Conservation (phyloP, 2,888 invertebrate genomes). For the Oligia strigilis region DNA sequence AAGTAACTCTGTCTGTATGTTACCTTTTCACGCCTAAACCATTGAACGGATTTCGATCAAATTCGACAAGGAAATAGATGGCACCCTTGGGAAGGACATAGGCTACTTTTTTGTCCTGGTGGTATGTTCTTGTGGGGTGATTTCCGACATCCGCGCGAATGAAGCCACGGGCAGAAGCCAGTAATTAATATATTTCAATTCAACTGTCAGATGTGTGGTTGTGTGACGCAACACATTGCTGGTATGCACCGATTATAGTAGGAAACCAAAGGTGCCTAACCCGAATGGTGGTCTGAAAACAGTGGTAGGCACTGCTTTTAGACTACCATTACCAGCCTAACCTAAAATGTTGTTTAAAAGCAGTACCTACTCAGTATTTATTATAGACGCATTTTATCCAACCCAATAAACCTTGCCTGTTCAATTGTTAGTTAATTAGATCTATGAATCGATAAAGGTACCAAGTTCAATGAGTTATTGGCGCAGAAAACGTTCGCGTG, state of each 20-base stretch:
- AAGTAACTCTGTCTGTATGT: no score
- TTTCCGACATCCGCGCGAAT: neutral
- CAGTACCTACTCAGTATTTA: neutral
- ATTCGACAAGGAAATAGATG: no score
- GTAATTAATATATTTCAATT: neutral
- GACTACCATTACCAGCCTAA: neutral
- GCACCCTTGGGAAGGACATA: neutral
- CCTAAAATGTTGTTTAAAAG: neutral
- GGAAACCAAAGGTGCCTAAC: constrained; percentile 8
- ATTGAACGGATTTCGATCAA: neutral
- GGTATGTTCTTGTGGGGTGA: neutral
- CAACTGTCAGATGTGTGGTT: neutral
- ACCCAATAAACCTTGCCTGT: constrained; percentile 29
- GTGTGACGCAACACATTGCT: neutral
- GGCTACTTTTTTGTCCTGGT: neutral
- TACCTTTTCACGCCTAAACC: neutral
- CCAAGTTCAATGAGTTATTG: constrained; percentile 28
- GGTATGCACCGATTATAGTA: neutral
- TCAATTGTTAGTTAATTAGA: constrained; percentile 54
- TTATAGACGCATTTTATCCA: constrained; percentile 21
- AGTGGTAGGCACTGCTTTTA: neutral
- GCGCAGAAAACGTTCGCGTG: constrained; percentile 21
- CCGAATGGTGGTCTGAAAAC: neutral
- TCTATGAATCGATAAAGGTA: constrained; percentile 48
- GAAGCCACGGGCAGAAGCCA: neutral